phyloP scores from a whole-genome alignment of 2,888 invertebrate species.

The Drosophila suboccidentalis region DNA sequence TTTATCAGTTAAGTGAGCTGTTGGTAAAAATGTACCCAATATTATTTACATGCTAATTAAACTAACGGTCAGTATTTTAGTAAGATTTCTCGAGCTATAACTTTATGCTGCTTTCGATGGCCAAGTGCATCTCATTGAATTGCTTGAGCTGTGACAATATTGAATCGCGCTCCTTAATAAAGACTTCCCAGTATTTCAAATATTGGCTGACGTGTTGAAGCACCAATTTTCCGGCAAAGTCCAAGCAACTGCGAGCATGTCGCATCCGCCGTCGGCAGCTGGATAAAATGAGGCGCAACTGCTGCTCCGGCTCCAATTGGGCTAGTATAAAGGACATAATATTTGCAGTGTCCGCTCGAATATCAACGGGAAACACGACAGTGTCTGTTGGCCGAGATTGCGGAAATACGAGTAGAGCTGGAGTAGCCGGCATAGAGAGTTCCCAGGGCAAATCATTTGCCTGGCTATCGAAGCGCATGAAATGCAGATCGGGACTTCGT shows the following conservation, averaged over 20 bases:
- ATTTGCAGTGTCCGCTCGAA: constrained; percentile 81
- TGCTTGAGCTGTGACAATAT: constrained; percentile 71
- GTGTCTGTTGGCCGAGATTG: constrained; percentile 88
- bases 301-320: constrained; percentile 87
- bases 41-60: constrained; percentile 34
- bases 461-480: constrained; percentile 92
- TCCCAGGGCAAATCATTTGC: constrained; percentile 94
- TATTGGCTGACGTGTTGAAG: constrained; percentile 75
- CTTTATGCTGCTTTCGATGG: constrained; percentile 70
- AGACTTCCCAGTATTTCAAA: constrained; percentile 76
- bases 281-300: constrained; percentile 64
- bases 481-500: constrained; percentile 78
- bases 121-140: constrained; percentile 73
- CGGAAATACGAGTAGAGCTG: constrained; percentile 93
- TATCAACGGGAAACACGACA: constrained; percentile 88
- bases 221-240: constrained; percentile 74
- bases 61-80: constrained; percentile 18
- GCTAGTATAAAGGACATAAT: constrained; percentile 91
- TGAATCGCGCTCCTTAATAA: constrained; percentile 66
- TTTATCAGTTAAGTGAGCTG: constrained; percentile 16
- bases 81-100: constrained; percentile 49
- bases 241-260: constrained; percentile 69
- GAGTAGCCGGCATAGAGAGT: constrained; percentile 90
- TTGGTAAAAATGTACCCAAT: constrained; percentile 10
- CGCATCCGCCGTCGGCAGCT: constrained; percentile 65